phyloP scores from a whole-genome alignment of 2,113 vertebrate genomes.

The Gobio gobio region DNA sequence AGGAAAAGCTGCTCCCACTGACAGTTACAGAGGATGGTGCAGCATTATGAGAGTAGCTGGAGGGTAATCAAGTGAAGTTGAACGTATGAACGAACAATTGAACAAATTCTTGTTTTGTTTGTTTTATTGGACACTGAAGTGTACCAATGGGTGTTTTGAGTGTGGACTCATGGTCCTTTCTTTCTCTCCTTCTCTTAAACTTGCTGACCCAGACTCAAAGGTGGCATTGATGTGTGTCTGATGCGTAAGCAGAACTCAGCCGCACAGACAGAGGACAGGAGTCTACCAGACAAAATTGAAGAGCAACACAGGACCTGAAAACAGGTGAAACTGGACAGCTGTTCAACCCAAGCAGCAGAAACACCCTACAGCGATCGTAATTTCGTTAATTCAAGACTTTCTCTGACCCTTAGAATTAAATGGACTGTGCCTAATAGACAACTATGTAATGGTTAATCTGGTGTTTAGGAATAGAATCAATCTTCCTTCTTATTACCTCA shows the following conservation, averaged over 20 bases:
- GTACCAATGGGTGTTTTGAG: not conserved
- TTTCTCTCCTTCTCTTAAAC: constrained; percentile 23
- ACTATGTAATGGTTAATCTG: not conserved
- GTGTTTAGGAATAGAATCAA: not conserved
- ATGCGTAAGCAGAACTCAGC: constrained; percentile 39
- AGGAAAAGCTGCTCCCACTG: not conserved
- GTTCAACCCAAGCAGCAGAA: constrained; percentile 1
- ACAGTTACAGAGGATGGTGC: not conserved
- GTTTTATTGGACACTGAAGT: not conserved
- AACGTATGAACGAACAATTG: not conserved
- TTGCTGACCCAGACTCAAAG: constrained; percentile 31
- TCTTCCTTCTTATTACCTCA: not conserved
- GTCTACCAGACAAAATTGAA: not conserved
- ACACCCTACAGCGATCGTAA: not conserved
- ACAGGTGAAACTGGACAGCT: not conserved
- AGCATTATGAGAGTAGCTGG: not conserved
- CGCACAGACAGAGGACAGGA: not conserved
- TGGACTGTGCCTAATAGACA: not conserved
- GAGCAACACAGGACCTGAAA: constrained; percentile 17
- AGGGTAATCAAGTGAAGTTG: constrained; percentile 1
- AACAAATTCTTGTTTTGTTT: not conserved
- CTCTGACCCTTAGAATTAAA: not conserved
- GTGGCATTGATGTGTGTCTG: not conserved
- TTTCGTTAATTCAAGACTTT: not conserved
- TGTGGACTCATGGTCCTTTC: not conserved